Base-by-base conservation (phyloP, 2,113 vertebrate genomes). In the Tricholaema leucomelas region DNA sequence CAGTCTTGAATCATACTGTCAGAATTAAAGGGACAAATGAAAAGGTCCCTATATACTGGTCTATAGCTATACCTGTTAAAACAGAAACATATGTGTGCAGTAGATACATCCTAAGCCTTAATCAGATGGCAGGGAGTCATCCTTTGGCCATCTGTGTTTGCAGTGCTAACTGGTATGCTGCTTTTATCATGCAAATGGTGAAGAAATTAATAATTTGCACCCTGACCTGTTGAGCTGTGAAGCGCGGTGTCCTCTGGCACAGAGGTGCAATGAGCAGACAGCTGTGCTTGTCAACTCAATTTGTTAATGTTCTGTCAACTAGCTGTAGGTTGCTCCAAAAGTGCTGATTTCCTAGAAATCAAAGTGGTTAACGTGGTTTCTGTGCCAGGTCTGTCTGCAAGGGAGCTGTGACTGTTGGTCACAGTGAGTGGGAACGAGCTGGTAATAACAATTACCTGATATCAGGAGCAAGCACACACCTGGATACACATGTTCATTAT, bases 161-260 rank as follows among this genome's bases (percentile, higher is more conserved):
- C 14, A 4, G 31, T 19, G 28, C 28, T 63, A 4, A 25, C n/a
- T 52, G 15, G 23, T 5, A 2, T 24, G 12, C 16, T 3, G 6
- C 58, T 31, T 67, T 56, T 46, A 21, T 36, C 31, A 7, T 0
- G 2, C 0, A 6, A 48, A 18, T 1, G 0, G 27, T n/a, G 25
- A 46, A 58, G 21, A 35, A 76, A 44, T 21, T 1, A 0, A 3
- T 5, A 20, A 12, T 87, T 70, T 82, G 40, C 5, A 27, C 36
- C 35, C 40, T 0, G 1, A 28, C 23, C 16, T 54, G 40, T 13
- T 48, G 25, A 66, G n/a, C 83, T 23, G 27, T 36, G 31, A 6
- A 2, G 36, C 30, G 1, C 6, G 1, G 44, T 8, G 40, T 36
- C 58, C 40, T 66, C 20, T 63, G 74, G 12, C 70, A 30, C 2